These are phyloP conservation scores for Apolygus lucorum DNA, from an alignment of 1,140 invertebrate genomes.

Conservation along the genomic window DNA sequence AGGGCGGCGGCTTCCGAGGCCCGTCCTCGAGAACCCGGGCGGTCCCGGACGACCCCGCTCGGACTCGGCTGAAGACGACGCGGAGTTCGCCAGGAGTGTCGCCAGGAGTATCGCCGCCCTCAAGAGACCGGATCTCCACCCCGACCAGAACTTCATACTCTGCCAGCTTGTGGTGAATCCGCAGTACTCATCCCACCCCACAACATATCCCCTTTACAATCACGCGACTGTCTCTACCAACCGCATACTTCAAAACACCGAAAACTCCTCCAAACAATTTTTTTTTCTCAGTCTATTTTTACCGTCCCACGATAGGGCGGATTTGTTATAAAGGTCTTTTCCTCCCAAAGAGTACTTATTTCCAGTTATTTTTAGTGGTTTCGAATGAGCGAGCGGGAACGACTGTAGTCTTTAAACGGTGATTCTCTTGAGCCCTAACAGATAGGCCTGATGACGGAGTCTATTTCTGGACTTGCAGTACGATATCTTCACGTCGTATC, in stretches of 20 bases:
- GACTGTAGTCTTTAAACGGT: conserved; percentile 4
- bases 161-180: neutral
- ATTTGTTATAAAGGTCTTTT: too few species aligned
- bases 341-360: neutral
- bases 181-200: conserved; percentile 1
- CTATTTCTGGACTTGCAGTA: conserved; percentile 13
- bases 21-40: conserved; percentile 11
- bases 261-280: neutral
- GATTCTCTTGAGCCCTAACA: conserved; percentile 6
- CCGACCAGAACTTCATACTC: conserved; percentile 15
- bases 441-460: conserved; percentile 9
- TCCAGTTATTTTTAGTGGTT: neutral
- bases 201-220: conserved; percentile 7
- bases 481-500: too few species aligned
- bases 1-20: conserved; percentile 4
- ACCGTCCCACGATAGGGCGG: too few species aligned
- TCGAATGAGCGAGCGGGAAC: neutral
- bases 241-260: neutral
- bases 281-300: neutral
- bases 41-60: conserved; percentile 14
- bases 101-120: neutral
- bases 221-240: neutral
- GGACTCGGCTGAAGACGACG: conserved; percentile 4
- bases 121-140: neutral
- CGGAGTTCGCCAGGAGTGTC: conserved; percentile 11